Conservation (phyloP, 2,113 vertebrate species). For the Urocitellus parryii region DNA sequence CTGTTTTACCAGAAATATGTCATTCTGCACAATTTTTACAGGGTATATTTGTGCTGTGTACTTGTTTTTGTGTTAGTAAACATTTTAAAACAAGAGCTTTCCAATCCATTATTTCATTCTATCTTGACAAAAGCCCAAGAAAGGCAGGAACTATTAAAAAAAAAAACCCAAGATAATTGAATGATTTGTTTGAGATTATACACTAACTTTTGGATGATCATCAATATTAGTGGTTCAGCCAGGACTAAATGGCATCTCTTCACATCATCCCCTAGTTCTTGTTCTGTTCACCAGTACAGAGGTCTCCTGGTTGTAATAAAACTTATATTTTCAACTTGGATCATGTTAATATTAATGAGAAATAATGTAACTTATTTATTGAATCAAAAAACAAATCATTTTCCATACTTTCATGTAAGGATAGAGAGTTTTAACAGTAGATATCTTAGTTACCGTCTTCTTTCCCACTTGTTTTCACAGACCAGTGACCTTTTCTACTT, state of each 20-base stretch:
- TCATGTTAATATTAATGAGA: background rate
- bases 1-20: background rate
- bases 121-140: background rate
- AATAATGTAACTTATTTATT: conserved; percentile 19
- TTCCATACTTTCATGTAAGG: conserved; percentile 43
- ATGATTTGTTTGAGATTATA: background rate
- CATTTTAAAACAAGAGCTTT: background rate
- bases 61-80: background rate
- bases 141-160: background rate
- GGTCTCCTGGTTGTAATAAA: background rate
- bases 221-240: background rate
- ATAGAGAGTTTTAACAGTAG: conserved; percentile 31
- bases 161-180: background rate
- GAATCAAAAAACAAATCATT: conserved; percentile 28
- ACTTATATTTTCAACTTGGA: conserved; percentile 9
- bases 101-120: background rate
- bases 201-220: background rate
- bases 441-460: background rate
- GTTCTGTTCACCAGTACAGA: background rate
- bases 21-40: background rate
- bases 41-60: background rate
- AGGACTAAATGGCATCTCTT: background rate
- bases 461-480: conserved; percentile 74
- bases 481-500: conserved; percentile 80
- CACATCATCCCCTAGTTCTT: background rate